Conservation (phyloP, 2,888 invertebrate species). For the Netelia virgata region DNA sequence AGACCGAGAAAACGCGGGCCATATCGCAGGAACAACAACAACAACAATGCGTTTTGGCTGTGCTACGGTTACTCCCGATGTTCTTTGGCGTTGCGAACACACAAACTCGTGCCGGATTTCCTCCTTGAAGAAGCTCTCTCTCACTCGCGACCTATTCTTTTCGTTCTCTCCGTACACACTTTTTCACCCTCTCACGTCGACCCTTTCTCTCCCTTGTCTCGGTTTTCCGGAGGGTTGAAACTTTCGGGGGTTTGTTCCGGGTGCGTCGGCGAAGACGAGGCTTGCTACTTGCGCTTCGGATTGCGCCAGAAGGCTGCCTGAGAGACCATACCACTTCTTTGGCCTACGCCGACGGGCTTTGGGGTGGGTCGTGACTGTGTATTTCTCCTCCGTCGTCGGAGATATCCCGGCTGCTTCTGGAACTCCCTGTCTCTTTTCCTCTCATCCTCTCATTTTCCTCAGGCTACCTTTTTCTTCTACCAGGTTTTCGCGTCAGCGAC, state of each 20-base stretch:
- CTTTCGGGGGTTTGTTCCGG: constrained; percentile 64
- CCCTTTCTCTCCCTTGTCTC: constrained; percentile 38
- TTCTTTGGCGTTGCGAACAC: constrained; percentile 47
- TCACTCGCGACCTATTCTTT: constrained; percentile 40
- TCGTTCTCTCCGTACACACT: constrained; percentile 47
- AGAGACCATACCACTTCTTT: constrained; percentile 26
- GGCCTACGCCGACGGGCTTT: constrained; percentile 36
- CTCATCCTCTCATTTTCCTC: constrained; percentile 11
- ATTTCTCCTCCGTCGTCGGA: constrained; percentile 18
- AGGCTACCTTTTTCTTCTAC: constrained; percentile 59
- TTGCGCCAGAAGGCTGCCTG: constrained; percentile 46
- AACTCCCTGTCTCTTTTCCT: neutral
- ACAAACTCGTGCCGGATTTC: constrained; percentile 71
- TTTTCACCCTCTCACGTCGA: constrained; percentile 6
- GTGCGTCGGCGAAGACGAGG: constrained; percentile 34
- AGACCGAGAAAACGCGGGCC: neutral
- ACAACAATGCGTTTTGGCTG: constrained; percentile 55
- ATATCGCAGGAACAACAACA: constrained; percentile 35
- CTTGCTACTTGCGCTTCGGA: constrained; percentile 34
- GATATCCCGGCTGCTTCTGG: constrained; percentile 47
- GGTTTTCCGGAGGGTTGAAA: constrained; percentile 63
- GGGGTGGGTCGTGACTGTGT: constrained; percentile 33
- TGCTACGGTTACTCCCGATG: constrained; percentile 15
- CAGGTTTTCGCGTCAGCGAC: constrained; percentile 58
- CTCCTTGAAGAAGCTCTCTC: constrained; percentile 69